phyloP scores from a whole-genome alignment of 30 jellyfish, hydroid and myxozoan species.

The Pseudorhiza aurosa region DNA sequence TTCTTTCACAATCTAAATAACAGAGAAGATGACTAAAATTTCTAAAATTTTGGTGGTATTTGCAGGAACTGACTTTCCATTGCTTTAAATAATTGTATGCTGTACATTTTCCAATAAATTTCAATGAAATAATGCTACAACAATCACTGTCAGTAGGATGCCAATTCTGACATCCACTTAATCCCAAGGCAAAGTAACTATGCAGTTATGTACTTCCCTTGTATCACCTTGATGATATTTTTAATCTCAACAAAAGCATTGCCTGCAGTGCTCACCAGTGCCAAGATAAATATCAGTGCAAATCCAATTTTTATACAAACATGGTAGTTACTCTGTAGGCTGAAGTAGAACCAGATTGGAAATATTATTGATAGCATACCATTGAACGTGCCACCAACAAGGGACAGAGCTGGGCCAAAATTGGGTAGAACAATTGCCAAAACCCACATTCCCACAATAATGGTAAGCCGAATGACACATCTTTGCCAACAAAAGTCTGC shows the following conservation, averaged over 20 bases:
- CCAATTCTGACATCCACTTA: background rate
- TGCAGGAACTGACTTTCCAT: too few relatives aligned
- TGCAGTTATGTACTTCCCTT: conserved; percentile 64
- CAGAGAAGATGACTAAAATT: too few relatives aligned
- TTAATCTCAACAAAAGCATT: conserved; percentile 84
- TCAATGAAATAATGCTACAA: too few relatives aligned
- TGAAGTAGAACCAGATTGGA: conserved; percentile 86
- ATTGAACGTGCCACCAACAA: conserved; percentile 93
- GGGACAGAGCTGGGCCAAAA: conserved; percentile 93
- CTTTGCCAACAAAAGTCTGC: conserved; percentile 91
- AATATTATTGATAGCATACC: conserved; percentile 80
- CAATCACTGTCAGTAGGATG: background rate
- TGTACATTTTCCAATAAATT: background rate
- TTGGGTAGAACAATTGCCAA: conserved; percentile 77
- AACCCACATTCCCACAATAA: conserved; percentile 60
- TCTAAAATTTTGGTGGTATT: too few relatives aligned
- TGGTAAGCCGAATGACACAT: conserved; percentile 60
- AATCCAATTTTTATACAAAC: conserved; percentile 45
- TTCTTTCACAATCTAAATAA: too few relatives aligned
- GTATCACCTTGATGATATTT: conserved; percentile 74
- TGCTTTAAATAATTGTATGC: too few relatives aligned
- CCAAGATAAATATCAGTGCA: conserved; percentile 53
- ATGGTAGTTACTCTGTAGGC: conserved; percentile 56
- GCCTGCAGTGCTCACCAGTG: conserved; percentile 83
- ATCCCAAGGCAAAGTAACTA: background rate